Evolutionary conservation across 2,797 vertebrate species (phyloP).

Genomic region (Cossypha polioptera): DNA sequence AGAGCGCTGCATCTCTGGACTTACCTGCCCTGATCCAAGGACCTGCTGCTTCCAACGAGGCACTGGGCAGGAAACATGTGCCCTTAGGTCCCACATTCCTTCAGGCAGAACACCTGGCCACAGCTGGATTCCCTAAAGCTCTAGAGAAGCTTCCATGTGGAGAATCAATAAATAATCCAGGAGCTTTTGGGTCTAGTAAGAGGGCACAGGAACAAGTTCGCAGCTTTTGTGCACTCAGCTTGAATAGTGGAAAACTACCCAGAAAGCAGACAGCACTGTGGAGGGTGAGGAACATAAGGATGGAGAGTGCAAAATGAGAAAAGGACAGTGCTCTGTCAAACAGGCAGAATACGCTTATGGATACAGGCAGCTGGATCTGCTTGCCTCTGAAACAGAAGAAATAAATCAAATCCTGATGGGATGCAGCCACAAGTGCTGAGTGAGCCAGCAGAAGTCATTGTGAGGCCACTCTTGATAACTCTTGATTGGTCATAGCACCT

Average conservation of each 20-base stretch:
- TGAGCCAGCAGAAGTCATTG: neutral
- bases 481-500: neutral
- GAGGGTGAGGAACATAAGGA: neutral
- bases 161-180: neutral
- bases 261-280: neutral
- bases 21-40: neutral
- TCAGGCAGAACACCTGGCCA: neutral
- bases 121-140: neutral
- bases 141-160: neutral
- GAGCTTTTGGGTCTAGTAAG: neutral
- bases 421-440: neutral
- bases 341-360: neutral
- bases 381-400: neutral
- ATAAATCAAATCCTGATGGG: neutral
- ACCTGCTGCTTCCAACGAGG: neutral
- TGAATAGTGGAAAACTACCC: neutral
- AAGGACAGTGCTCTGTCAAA: neutral
- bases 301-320: neutral
- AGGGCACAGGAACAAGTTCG: neutral
- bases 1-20: neutral
- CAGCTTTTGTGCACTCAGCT: neutral
- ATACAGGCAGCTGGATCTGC: neutral
- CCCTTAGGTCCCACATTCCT: neutral
- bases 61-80: neutral
- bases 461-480: accelerated